phyloP scores from a whole-genome alignment of 2,797 vertebrate genomes.

The Cetoscarus ocellatus region DNA sequence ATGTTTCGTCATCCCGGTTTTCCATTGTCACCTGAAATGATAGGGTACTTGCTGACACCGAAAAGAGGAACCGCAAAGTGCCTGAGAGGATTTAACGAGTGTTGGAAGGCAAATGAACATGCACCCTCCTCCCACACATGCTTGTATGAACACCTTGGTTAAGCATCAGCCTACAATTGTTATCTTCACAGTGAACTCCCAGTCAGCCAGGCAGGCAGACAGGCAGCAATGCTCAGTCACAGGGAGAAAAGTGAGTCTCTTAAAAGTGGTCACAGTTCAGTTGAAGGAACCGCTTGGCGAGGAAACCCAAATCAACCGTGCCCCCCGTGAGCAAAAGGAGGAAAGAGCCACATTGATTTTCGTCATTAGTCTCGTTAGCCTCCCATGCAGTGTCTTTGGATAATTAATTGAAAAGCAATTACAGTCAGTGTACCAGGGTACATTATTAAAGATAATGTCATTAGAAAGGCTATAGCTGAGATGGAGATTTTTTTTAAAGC shows the following conservation, averaged over 20 bases:
- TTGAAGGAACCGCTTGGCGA: conserved; percentile 32
- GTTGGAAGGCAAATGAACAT: conserved; percentile 16
- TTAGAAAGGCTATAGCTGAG: conserved; percentile 70
- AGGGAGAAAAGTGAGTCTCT: conserved; percentile 41
- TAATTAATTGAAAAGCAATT: conserved; percentile 83
- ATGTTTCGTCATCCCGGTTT: conserved; percentile 43
- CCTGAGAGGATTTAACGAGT: conserved; percentile 52
- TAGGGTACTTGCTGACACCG: conserved; percentile 23
- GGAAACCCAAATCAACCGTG: conserved; percentile 43
- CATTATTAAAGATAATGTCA: conserved; percentile 82
- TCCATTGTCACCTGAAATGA: conserved; percentile 63
- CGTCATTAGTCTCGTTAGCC: conserved; percentile 62
- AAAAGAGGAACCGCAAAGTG: conserved; percentile 16
- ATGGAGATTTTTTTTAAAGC: conserved; percentile 67
- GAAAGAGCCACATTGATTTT: conserved; percentile 66
- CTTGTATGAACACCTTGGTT: conserved; percentile 35
- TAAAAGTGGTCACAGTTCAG: conserved; percentile 63
- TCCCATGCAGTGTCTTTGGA: conserved; percentile 64
- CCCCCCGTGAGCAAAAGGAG: conserved; percentile 37
- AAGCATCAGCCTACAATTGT: conserved; percentile 55
- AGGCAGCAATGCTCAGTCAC: conserved; percentile 41
- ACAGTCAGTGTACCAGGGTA: conserved; percentile 65
- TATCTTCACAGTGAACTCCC: conserved; percentile 32
- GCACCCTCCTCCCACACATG: conserved; percentile 8
- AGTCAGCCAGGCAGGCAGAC: conserved; percentile 13